Evolutionary conservation across 2,888 invertebrate genomes (phyloP).

Genomic region (Quadroppia sp.): DNA sequence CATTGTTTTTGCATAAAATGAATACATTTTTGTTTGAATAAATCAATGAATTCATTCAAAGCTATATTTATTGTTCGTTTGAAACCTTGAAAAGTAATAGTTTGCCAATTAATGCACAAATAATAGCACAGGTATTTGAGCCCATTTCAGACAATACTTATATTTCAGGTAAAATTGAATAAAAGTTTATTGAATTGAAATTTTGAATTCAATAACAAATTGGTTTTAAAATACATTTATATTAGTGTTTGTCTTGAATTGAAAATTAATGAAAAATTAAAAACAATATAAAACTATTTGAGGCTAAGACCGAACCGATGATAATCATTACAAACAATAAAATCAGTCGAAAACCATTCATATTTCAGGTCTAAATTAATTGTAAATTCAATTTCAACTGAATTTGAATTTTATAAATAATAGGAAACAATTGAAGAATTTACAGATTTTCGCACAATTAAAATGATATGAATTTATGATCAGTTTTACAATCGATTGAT

Average conservation of each 20-base stretch:
- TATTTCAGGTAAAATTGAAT: no score
- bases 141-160: no score
- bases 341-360: conserved; percentile 18
- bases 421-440: not conserved
- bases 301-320: not conserved
- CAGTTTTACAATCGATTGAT: conserved; percentile 32
- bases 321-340: conserved; percentile 26
- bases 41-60: no score
- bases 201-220: no score
- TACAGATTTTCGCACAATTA: not conserved
- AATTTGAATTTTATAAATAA: not conserved
- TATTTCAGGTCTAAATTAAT: conserved; percentile 17
- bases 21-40: no score
- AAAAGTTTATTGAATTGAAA: no score
- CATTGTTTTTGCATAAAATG: no score
- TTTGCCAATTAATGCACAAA: no score
- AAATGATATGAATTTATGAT: conserved; percentile 8
- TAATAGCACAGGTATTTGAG: no score
- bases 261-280: not conserved
- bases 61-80: no score
- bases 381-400: not conserved
- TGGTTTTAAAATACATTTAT: no score
- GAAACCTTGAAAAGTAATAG: no score
- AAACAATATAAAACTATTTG: not conserved
- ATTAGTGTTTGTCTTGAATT: not conserved